Base-by-base conservation (phyloP, 2,113 vertebrate species). In the Phoenicopterus ruber region DNA sequence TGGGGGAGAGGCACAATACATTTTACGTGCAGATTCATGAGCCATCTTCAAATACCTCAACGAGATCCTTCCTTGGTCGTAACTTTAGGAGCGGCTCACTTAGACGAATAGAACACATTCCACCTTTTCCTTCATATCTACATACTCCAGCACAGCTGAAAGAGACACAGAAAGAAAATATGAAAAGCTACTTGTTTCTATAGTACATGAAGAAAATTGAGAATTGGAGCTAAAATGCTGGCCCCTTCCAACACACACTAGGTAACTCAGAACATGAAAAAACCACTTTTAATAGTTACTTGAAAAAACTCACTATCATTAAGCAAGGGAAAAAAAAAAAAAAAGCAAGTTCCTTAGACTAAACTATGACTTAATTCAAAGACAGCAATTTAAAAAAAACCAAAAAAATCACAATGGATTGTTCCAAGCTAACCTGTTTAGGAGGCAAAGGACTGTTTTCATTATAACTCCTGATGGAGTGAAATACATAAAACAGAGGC, bases 1-100 rank as follows among this genome's bases (percentile, higher is more conserved):
- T 6, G 1, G 2, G 4, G 24, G 28, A 10, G 6, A 55, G 32
- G 14, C 9, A 38, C 32, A 54, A 54, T 3, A 50, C 14, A 26
- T 17, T 66, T 63, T 13, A 44, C 1, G 13, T 32, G 17, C 10
- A 52, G 25, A 62, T 54, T 74, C 28, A 52, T 2, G 2, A 76
- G 36, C 36, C 55, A 29, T 15, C 22, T 42, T 86, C 46, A 86
- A 62, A 76, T 98, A 99, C 99, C 99, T 99, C 97, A 46, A 99
- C 98, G 4, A 99, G 98, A 94, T 99, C 99, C 94, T 98, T 99
- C 42, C 99, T 98, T 3, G 99, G 99, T 91, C 99, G 97, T 32
- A 99, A 93, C 95, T 99, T 99, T 26, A 99, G 95, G 21, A 99
- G 98, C 0, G 99, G 99, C 74, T 99, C 99, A 76, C 99, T 99